Evolutionary conservation across 2,797 vertebrate species (phyloP), one percentile per base, ranked within the genome.

Genomic region (Lepus townsendii): DNA sequence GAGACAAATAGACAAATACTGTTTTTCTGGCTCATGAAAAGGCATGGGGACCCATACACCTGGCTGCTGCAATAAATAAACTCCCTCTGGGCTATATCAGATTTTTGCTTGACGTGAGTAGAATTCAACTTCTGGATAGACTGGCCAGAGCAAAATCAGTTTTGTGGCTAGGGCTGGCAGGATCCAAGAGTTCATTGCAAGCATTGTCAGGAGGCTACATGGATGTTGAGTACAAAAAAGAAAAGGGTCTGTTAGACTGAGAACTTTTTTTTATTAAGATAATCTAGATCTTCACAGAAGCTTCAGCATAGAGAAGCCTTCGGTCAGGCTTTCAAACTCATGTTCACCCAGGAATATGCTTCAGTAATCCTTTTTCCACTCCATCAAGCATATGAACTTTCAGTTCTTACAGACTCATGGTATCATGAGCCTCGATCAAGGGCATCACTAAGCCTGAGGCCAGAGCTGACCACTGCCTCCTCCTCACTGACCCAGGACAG

Each of bases 11-110:
- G 63, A 60, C 91, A 96, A 96, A 92, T 22, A 77, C 30, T 50
- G 8, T 88, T 96, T 93, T 94, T 42, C 72, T 50, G 27, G 88
- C 32, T 96, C 63, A 57, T 79, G 54, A 96, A 90, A 91, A 88
- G 91, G 57, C n/a, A 2, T 11, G 76, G 76, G 96, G 90, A 24
- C 4, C 71, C 0, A 0, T 91, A 95, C 88, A 93, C 47, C 82
- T 95, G 84, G 90, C 35, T 84, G 24, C 35, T 35, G 4, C 75
- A 89, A 89, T 84, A 95, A 90, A 69, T 35, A 60, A 65, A 71
- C 47, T 75, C 30, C 66, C 27, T 90, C 0, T 2, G 10, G 75
- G 54, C 7, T 66, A 24, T 14, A 27, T 1, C 26, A 12, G 22
- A 26, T 32, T 50, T 54, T 2, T 66, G 68, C n/a, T 82, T 1